Evolutionary conservation across 1,140 invertebrate genomes (phyloP).

Genomic region (Bathynomus jamesi): DNA sequence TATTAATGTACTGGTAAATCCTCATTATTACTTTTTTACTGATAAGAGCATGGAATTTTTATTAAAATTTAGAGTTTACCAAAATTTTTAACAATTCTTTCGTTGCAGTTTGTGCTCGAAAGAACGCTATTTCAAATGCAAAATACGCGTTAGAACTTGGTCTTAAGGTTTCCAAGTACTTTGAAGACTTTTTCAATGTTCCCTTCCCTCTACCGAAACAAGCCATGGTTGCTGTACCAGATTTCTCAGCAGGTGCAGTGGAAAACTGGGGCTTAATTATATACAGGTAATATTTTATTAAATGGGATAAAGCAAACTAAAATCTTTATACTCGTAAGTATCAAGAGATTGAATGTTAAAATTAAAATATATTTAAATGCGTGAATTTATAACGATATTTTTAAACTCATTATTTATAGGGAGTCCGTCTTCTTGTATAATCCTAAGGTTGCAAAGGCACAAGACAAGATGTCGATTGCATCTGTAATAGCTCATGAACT

Average conservation of each 20-base stretch:
- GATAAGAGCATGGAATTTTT: no score
- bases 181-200: slow-evolving; percentile 61
- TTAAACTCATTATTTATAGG: no score
- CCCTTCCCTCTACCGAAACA: no score
- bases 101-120: slow-evolving; percentile 71
- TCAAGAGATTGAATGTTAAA: no score
- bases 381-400: no score
- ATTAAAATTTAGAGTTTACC: no score
- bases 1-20: no score
- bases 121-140: slow-evolving; percentile 70
- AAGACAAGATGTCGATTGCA: slow-evolving; percentile 63
- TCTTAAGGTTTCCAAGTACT: slow-evolving; percentile 53
- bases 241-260: slow-evolving; percentile 53
- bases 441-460: slow-evolving; percentile 56
- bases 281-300: slow-evolving; percentile 63
- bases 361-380: no score
- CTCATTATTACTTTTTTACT: no score
- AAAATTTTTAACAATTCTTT: not conserved
- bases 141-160: slow-evolving; percentile 56
- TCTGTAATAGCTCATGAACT: slow-evolving; percentile 58
- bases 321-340: no score
- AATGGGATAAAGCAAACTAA: no score
- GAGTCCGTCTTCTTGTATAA: slow-evolving; percentile 81
- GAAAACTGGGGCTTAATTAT: slow-evolving; percentile 61
- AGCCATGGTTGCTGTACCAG: slow-evolving; percentile 84